Base-by-base conservation (phyloP, 2,888 invertebrate species). In the Lucinisca nassula region DNA sequence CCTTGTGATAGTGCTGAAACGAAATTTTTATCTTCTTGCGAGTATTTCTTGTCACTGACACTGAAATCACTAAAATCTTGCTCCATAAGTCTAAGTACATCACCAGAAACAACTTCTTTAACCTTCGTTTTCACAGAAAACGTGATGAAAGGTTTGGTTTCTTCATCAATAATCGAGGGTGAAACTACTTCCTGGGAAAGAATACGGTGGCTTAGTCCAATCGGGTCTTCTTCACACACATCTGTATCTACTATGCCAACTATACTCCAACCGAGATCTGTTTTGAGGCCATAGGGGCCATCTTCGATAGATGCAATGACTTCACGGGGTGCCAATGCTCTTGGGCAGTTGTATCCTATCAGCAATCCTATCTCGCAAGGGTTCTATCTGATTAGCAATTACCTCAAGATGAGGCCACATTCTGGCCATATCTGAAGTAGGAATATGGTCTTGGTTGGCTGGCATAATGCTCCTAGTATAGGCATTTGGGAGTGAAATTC, bases 291-390 rank as follows among this genome's bases (percentile, higher is more conserved):
- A 83, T 80, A 90, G 0, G 87, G 91, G n/a, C 83, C 85, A 58
- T 90, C 75, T 17, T 76, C 83, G 51, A 17, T 32, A 2, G 83
- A 37, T 1, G 84, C 49, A 49, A 92, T 79, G 0, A 89, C 75
- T 30, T 88, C 86, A 21, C 80, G 67, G 27, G 92, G 93, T 12
- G 78, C 45, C n/a, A 92, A 70, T 14, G 92, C 92, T n/a, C 67
- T 51, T 30, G 90, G 73, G 67, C 91, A 93, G 75, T 91, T 90
- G 49, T 91, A 91, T 0, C 91, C 92, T 30, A 89, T 89, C 0
- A 89, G 58, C 38, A 87, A 35, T 12, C 88, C 88, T 51, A 90
- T 75, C 73, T 27, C 32, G 32, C 32, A 88, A 17, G 17, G 86
- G 84, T 38, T 75, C n/a, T 21, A 85, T 30, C 35, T 84, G 30